These are phyloP conservation scores for Lathamus discolor DNA, from an alignment of 2,113 vertebrate genomes.

Conservation along the genomic window DNA sequence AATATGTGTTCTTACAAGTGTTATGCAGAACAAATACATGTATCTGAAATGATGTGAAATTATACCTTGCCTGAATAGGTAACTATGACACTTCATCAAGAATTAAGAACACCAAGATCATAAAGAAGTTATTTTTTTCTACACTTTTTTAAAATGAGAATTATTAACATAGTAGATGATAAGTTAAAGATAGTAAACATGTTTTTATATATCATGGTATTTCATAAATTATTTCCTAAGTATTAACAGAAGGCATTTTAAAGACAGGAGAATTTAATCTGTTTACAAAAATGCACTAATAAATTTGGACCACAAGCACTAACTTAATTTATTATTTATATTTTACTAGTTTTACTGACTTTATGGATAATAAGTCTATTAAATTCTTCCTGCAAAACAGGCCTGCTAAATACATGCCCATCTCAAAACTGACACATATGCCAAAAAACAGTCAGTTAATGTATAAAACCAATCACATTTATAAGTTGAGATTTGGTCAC, in stretches of 20 bases:
- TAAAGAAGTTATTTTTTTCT: background rate
- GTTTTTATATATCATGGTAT: background rate
- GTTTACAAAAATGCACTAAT: background rate
- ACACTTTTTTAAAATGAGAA: background rate
- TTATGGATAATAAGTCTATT: background rate
- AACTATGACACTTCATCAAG: background rate
- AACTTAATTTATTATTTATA: background rate
- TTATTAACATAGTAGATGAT: background rate
- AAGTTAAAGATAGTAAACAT: background rate
- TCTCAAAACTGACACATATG: background rate
- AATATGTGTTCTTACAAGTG: background rate
- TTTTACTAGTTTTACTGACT: background rate
- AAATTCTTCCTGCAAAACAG: background rate
- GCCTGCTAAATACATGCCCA: background rate
- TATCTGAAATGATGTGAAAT: background rate
- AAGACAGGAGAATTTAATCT: background rate
- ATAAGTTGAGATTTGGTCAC: background rate
- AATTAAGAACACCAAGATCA: background rate
- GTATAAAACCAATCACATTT: background rate
- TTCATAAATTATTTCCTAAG: background rate
- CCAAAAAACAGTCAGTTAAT: background rate
- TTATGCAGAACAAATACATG: background rate
- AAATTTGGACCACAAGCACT: background rate
- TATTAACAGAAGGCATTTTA: background rate
- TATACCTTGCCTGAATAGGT: background rate